Percentiles rank a stretch among this genome's conserved stretches.
Evolutionary conservation across 2,888 invertebrate species (phyloP).

Genomic region (Patella depressa): DNA sequence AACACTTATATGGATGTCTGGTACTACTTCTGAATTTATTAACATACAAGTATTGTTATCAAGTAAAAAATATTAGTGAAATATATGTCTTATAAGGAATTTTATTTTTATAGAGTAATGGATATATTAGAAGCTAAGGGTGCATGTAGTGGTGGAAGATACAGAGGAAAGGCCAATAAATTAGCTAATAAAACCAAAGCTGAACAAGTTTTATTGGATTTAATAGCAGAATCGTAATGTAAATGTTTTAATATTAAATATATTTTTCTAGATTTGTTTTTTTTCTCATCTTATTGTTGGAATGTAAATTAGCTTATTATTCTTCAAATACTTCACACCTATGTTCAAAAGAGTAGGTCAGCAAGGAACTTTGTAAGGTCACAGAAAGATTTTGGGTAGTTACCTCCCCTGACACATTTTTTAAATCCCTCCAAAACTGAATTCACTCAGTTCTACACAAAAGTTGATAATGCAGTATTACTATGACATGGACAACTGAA

Average conservation of each 20-base stretch:
- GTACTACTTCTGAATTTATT: too few relatives aligned
- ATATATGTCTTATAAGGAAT: not conserved
- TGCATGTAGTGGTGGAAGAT: conserved; percentile 80
- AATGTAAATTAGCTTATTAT: too few relatives aligned
- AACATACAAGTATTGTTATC: not conserved
- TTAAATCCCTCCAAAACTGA: too few relatives aligned
- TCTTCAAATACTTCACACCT: too few relatives aligned
- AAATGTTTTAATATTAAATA: not conserved
- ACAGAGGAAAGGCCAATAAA: conserved; percentile 84
- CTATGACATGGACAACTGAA: too few relatives aligned
- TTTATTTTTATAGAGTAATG: conserved; percentile 75
- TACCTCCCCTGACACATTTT: too few relatives aligned
- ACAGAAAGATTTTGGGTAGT: too few relatives aligned
- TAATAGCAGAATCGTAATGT: not conserved
- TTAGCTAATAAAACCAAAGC: conserved; percentile 79
- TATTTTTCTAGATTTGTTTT: not conserved
- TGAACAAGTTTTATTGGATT: conserved; percentile 65
- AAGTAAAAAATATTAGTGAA: not conserved
- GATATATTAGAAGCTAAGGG: conserved; percentile 83
- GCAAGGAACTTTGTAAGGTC: too few relatives aligned
- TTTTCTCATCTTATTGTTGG: too few relatives aligned
- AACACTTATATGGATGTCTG: not conserved
- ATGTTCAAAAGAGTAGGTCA: too few relatives aligned
- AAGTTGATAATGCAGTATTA: too few relatives aligned
- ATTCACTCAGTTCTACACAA: too few relatives aligned